Percentiles rank a stretch among this genome's conserved stretches.
Conservation (phyloP, 2,888 invertebrate species). For the Aporophyla lueneburgensis region DNA sequence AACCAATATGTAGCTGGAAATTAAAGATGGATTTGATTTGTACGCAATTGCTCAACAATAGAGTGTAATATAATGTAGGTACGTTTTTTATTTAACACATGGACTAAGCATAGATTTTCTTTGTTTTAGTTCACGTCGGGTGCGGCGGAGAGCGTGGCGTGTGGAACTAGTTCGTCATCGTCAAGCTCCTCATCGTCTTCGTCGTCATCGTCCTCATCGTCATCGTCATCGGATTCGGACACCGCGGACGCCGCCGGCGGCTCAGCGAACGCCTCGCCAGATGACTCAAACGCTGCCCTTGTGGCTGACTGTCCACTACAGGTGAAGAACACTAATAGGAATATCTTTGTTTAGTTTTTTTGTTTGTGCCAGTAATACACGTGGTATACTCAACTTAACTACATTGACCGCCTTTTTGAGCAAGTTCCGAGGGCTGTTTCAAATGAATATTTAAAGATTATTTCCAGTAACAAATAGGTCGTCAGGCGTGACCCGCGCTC, state of each 20-base stretch:
- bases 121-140: conserved; percentile 83
- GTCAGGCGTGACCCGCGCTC: conserved; percentile 18
- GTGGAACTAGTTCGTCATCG: conserved; percentile 86
- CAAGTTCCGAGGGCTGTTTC: not conserved
- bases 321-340: conserved; percentile 72
- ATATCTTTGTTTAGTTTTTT: conserved; percentile 1
- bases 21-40: conserved; percentile 29
- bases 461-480: conserved; percentile 19
- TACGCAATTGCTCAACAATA: conserved; percentile 17
- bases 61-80: not conserved
- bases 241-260: conserved; percentile 86
- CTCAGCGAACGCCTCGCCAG: conserved; percentile 82
- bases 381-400: not conserved
- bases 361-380: not conserved
- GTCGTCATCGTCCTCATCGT: conserved; percentile 87
- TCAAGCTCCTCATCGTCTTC: conserved; percentile 86
- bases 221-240: conserved; percentile 87
- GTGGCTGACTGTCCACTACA: conserved; percentile 91
- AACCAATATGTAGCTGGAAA: conserved; percentile 28
- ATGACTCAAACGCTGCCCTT: conserved; percentile 90
- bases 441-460: conserved; percentile 14
- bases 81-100: not conserved
- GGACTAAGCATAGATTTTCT: conserved; percentile 12
- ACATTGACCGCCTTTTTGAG: not conserved
- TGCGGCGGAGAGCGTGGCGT: conserved; percentile 81